These are phyloP conservation scores for Rhopalosiphum padi DNA, from an alignment of 1,140 invertebrate species.

Conservation along the genomic window DNA sequence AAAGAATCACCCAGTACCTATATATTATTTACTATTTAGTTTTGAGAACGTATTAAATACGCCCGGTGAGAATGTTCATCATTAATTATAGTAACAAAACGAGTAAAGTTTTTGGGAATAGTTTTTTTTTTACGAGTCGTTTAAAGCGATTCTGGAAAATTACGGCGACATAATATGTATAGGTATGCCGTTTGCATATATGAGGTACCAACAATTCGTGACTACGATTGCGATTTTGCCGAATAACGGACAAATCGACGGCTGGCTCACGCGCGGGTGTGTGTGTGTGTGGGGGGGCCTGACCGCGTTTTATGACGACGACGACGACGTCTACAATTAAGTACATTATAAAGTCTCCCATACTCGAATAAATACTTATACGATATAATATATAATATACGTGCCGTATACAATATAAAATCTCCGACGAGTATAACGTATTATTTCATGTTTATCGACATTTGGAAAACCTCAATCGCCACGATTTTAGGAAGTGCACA, in stretches of 20 bases:
- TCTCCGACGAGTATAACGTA: not conserved
- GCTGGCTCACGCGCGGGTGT: not conserved
- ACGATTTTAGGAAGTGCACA: not conserved
- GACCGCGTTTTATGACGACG: conserved; percentile 6
- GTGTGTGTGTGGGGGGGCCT: not conserved
- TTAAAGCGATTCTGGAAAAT: not conserved
- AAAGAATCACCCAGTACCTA: too few species aligned
- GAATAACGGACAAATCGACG: not conserved
- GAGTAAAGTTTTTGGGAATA: not conserved
- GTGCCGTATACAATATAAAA: not conserved
- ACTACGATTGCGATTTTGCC: not conserved
- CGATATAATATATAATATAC: not conserved
- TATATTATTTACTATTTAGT: too few species aligned
- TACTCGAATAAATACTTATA: not conserved
- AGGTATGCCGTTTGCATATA: not conserved
- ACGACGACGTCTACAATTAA: not conserved
- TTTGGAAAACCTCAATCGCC: not conserved
- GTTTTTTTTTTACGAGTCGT: not conserved
- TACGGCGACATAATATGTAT: not conserved
- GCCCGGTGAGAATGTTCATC: not conserved
- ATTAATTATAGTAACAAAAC: not conserved
- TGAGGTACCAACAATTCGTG: not conserved
- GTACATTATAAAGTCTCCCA: not conserved
- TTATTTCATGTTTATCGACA: not conserved
- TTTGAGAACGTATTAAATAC: not conserved